Evolutionary conservation across 2,888 invertebrate species (phyloP), one percentile per base, ranked within the genome.

Genomic region (Ornithoptera alexandrae): DNA sequence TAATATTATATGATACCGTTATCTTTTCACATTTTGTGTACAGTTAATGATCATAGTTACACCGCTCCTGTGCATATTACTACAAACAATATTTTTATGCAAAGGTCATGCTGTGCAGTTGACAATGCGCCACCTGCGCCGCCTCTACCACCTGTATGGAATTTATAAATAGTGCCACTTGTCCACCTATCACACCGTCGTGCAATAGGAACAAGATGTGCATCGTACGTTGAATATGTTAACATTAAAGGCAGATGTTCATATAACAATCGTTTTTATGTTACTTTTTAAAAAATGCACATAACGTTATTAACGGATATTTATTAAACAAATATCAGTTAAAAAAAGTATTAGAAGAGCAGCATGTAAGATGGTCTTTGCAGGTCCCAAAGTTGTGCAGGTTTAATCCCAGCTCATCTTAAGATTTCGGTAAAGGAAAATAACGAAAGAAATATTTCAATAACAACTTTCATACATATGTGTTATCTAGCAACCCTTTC

Each of bases 101-200:
- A 85, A 84, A 87, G 82, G 87, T 84, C 84, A 88, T 84, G 86
- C 83, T 81, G 79, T 84, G 86, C 86, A 83, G 81, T 85, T 81
- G 86, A 87, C 85, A 86, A 86, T 85, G 84, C 79, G 81, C 84
- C 90, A 90, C 88, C 90, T 90, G 90, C 88, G 80, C 78, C 74
- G 80, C 79, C 79, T 77, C 74, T 71, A 73, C 79, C 89, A 89
- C 90, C 89, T 90, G 89, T 84, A 79, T 82, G 77, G 89, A 88
- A 89, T 90, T 85, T 82, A 84, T 88, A 89, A 88, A 88, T 87
- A 88, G 84, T 79, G 77, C 76, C 77, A 77, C 77, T 75, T 78
- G 81, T 75, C 80, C 73, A 76, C 74, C 81, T 78, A 78, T 80
- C 76, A 81, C 75, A 81, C 77, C 74, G 74, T 70, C 76, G 72